Base-by-base conservation (phyloP, 92 coral and sea anemone genomes). In the Pocillopora grandis region DNA sequence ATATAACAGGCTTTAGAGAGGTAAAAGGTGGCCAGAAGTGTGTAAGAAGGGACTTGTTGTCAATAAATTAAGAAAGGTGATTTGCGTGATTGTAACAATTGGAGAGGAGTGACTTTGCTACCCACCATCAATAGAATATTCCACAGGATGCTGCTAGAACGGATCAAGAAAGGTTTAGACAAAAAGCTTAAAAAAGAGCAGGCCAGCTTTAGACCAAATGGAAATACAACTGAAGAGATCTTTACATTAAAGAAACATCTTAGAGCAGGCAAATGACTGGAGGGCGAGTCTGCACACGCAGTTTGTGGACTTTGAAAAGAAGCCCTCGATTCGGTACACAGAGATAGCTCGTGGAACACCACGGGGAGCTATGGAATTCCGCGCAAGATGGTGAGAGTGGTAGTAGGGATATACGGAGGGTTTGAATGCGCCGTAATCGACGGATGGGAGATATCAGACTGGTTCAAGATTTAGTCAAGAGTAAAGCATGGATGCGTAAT, bases 41-140 rank as follows among this genome's bases (percentile, higher is more conserved):
- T 27, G 31, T 27, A 27, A 27, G 31, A 27, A 27, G 31, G 31
- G 1, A 27, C 31, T 27, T 0, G 31, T 27, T 27, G 31, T 27
- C 31, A 27, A 1, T 27, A 27, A 27, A 0, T 27, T 1, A 88
- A 88, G 61, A 88, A 88, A 69, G 87, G 90, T n/a, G 57, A 59
- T n/a, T 37, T 87, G 67, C 17, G 69, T 1, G 78, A 76, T 2
- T 87, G 87, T 72, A 69, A 66, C 42, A 71, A 64, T 36, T 87
- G 80, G 89, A 60, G 85, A 74, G 82, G 87, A 11, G 66, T 82
- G 66, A 82, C 90, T 12, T 80, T 87, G 31, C 66, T 87, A 55
- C 9, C 65, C 1, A 66, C 64, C 69, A 36, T 21, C 18, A 76
- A 68, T 31, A 84, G 65, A 31, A 64, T 84, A 48, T 80, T 84